Evolutionary conservation across 37 sponge, comb jelly and placozoan species (phyloP), one percentile per base, ranked within the genome.

Genomic region (Beroe ovata): DNA sequence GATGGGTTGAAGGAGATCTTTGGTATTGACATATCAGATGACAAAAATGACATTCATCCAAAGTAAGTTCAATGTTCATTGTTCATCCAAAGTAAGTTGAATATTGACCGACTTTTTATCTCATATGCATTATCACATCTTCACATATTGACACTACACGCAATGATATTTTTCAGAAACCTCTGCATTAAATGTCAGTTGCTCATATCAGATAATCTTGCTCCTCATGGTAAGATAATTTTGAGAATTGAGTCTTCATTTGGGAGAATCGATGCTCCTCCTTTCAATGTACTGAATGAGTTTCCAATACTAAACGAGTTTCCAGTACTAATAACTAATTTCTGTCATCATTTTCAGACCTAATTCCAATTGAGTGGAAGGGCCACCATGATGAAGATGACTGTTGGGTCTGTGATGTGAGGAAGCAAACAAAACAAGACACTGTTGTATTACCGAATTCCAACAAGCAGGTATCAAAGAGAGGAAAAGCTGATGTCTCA

Each of bases 381-480:
- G 69, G 69, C 1, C 69, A 66, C 36, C 32, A 66, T 66, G 69
- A 66, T 66, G 69, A 66, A 34, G 69, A 66, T 66, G 69, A 66
- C 14, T 66, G 69, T 18, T 66, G 33, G 69, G 69, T 66, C 2
- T 66, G 69, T 32, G 69, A 66, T 18, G 8, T 32, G 1, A 66
- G 34, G 16, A 37, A 47, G 54, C 11, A 11, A 16, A 6, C 69
- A 16, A 29, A 6, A 20, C 32, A 29, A 14, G 32, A 37, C 30
- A 4, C 35, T 26, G 35, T 29, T 3, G 29, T 18, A 4, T 66
- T 66, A 14, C 32, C 69, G 1, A 30, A 11, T 66, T 30, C 69
- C 14, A 30, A 30, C 25, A 66, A 66, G 34, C 69, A 25, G 25
- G 32, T 37, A 2, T 30, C 69, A 2, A 66, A 66, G 16, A 25